phyloP scores from a whole-genome alignment of 1,140 invertebrate species.

The Wasmannia auropunctata region DNA sequence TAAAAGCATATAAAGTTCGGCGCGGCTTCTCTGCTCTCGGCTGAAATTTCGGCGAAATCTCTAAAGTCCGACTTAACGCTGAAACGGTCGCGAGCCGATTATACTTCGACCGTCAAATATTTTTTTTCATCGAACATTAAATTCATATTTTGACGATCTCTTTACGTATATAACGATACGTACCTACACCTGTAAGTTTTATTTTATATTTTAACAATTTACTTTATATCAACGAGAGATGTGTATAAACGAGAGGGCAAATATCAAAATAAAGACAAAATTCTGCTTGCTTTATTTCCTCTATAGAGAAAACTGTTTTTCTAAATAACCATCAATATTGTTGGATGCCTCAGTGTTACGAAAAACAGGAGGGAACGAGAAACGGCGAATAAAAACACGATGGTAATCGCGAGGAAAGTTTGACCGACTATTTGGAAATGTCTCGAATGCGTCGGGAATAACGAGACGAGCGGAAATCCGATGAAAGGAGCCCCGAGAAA shows the following conservation, averaged over 20 bases:
- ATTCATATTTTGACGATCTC: not conserved
- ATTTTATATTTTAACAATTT: not conserved
- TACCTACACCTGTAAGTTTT: not conserved
- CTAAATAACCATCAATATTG: not conserved
- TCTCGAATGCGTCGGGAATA: not conserved
- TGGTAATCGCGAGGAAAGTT: not conserved
- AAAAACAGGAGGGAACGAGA: not conserved
- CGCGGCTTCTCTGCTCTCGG: not conserved
- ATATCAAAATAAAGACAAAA: not conserved
- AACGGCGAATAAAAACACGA: not conserved
- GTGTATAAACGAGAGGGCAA: not conserved
- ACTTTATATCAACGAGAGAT: not conserved
- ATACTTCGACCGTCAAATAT: not conserved
- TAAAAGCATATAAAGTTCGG: constrained; percentile 32
- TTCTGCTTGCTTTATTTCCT: not conserved
- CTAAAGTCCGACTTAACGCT: not conserved
- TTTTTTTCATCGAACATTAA: not conserved
- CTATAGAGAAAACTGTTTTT: constrained; percentile 4
- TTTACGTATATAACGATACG: not conserved
- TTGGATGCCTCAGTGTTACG: not conserved
- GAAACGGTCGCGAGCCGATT: not conserved
- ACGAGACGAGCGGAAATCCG: not conserved
- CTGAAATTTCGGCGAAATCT: not conserved
- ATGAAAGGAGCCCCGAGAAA: not conserved
- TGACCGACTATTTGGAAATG: not conserved